Conservation (phyloP, 2,888 invertebrate species). For the Agrilus biguttatus region DNA sequence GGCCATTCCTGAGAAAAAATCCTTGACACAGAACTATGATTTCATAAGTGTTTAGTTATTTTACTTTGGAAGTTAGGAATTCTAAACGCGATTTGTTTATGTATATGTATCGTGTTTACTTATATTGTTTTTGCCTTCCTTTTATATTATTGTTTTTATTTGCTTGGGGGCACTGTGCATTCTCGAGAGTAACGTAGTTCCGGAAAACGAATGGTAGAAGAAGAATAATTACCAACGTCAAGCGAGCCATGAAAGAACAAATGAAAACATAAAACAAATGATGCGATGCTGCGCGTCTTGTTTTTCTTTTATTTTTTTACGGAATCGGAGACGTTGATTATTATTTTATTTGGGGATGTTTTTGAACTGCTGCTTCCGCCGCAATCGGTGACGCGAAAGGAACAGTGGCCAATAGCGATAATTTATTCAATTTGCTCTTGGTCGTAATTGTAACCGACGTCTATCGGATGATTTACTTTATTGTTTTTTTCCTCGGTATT, state of each 20-base stretch:
- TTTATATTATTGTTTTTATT: no score
- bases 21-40: no score
- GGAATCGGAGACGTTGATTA: slow-evolving; percentile 13
- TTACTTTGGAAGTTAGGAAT: no score
- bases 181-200: not conserved
- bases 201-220: slow-evolving; percentile 13
- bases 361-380: slow-evolving; percentile 21
- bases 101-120: no score
- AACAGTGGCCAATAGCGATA: slow-evolving; percentile 25
- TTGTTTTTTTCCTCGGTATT: slow-evolving; percentile 9
- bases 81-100: no score
- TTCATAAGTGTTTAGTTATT: no score
- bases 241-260: slow-evolving; percentile 30
- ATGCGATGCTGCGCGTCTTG: slow-evolving; percentile 20
- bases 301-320: not conserved
- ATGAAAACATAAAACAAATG: slow-evolving; percentile 32
- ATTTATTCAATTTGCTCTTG: slow-evolving; percentile 24
- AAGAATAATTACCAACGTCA: slow-evolving; percentile 30
- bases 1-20: no score
- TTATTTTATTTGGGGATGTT: slow-evolving; percentile 17
- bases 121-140: no score
- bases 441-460: slow-evolving; percentile 22
- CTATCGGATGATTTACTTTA: slow-evolving; percentile 25
- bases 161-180: no score
- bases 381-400: slow-evolving; percentile 23